Evolutionary conservation across 2,797 vertebrate species (phyloP), one percentile per base, ranked within the genome.

Genomic region (Rallus crepitans): DNA sequence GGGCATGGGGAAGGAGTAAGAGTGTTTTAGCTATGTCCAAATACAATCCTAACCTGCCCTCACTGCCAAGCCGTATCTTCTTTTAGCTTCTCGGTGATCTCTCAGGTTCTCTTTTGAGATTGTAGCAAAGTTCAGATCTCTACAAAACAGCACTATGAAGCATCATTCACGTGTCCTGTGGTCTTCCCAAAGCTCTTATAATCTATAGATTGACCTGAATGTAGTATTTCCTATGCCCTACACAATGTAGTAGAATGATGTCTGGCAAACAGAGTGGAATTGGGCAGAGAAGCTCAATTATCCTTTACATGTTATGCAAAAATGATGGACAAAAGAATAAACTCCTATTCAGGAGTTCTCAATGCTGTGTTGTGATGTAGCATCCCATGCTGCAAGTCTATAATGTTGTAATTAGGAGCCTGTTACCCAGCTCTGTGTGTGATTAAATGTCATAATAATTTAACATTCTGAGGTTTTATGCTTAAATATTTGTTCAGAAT

Each of bases 401-500:
- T 31, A 64, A 78, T 57, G 56, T n/a, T 86, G 63, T 86, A 92
- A 94, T 94, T 93, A 89, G 69, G 59, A 76, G 16, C 31, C 72
- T 83, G 50, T 50, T 91, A 64, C 72, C n/a, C 9, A 70, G 69
- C 87, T 90, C 8, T 48, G 47, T 48, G 47, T 48, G 47, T 48
- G 52, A 77, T 81, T 76, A 90, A 94, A 86, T 93, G 89, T 93
- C 87, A 64, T 20, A 30, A 73, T 89, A 95, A 93, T 90, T 95
- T 93, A 95, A 91, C 87, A 95, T 86, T 63, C 52, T 6, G 42
- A 70, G 80, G 40, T 95, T 91, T 93, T 56, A 59, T 20, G 15
- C 82, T 90, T 88, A 66, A 95, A 93, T 94, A 91, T 94, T 97
- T 94, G 91, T 91, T 96, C 94, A 90, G 80, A 93, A 94, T 79